phyloP scores from a whole-genome alignment of 2,888 invertebrate species.

The Agrochola lychnidis region DNA sequence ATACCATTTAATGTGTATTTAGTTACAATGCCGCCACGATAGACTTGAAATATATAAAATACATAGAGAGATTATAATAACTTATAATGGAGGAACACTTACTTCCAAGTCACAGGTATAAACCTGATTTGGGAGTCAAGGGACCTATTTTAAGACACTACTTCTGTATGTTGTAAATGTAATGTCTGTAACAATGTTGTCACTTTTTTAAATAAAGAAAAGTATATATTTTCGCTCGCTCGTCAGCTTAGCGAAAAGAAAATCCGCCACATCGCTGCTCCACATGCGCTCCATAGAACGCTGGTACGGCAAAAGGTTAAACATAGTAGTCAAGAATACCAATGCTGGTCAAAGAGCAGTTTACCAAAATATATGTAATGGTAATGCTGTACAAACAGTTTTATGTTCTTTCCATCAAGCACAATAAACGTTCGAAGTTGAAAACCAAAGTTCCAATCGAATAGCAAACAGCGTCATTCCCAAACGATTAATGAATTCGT shows the following conservation, averaged over 20 bases:
- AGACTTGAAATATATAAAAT: too few species aligned
- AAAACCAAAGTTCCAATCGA: constrained; percentile 20
- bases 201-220: too few species aligned
- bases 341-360: not conserved
- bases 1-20: constrained; percentile 10
- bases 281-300: too few species aligned
- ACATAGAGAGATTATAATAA: too few species aligned
- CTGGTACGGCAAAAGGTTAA: not conserved
- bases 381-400: constrained; percentile 9
- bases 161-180: too few species aligned
- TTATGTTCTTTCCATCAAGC: not conserved
- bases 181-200: too few species aligned
- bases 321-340: not conserved
- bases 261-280: not conserved
- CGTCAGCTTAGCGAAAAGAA: not conserved
- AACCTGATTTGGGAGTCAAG: too few species aligned
- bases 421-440: not conserved
- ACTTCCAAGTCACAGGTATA: too few species aligned
- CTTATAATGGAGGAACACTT: too few species aligned
- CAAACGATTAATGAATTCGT: not conserved
- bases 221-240: not conserved
- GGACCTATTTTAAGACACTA: too few species aligned
- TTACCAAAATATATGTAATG: not conserved
- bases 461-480: constrained; percentile 7
- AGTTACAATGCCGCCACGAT: not conserved